Conservation (phyloP, 1,140 invertebrate genomes). For the Lysiphlebus fabarum region DNA sequence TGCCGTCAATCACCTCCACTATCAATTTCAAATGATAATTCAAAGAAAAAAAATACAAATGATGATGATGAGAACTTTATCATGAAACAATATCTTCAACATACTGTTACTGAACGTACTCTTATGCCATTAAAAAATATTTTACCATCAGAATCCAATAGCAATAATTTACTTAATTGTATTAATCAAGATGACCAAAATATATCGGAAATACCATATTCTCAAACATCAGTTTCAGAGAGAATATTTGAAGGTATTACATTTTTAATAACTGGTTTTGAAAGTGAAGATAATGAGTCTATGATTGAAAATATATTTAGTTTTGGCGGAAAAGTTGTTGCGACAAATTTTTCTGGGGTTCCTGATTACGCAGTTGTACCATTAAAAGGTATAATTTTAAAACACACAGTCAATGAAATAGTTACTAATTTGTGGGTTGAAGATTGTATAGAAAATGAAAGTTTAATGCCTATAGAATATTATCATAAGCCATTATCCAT, state of each 20-base stretch:
- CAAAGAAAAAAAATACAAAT: too few relatives aligned
- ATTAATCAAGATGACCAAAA: constrained; percentile 19
- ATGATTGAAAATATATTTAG: constrained; percentile 46
- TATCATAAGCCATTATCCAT: constrained; percentile 63
- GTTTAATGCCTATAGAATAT: constrained; percentile 59
- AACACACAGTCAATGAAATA: constrained; percentile 53
- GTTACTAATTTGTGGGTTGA: constrained; percentile 61
- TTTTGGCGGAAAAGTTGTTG: constrained; percentile 54
- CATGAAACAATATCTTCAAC: constrained; percentile 42
- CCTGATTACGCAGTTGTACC: constrained; percentile 63
- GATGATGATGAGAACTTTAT: constrained; percentile 32
- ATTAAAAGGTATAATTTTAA: constrained; percentile 38
- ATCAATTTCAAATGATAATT: too few relatives aligned
- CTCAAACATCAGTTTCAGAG: constrained; percentile 28
- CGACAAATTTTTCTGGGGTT: constrained; percentile 48
- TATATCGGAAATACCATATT: constrained; percentile 22
- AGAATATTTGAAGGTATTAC: constrained; percentile 40
- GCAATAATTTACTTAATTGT: not conserved
- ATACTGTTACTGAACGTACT: constrained; percentile 26
- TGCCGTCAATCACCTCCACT: constrained; percentile 25
- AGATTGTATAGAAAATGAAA: constrained; percentile 62
- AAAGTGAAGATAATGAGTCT: constrained; percentile 45
- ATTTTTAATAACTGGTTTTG: constrained; percentile 51
- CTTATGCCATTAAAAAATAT: not conserved
- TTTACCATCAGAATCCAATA: not conserved